Base-by-base conservation (phyloP, 2,797 vertebrate species). In the Protonibea diacanthus region DNA sequence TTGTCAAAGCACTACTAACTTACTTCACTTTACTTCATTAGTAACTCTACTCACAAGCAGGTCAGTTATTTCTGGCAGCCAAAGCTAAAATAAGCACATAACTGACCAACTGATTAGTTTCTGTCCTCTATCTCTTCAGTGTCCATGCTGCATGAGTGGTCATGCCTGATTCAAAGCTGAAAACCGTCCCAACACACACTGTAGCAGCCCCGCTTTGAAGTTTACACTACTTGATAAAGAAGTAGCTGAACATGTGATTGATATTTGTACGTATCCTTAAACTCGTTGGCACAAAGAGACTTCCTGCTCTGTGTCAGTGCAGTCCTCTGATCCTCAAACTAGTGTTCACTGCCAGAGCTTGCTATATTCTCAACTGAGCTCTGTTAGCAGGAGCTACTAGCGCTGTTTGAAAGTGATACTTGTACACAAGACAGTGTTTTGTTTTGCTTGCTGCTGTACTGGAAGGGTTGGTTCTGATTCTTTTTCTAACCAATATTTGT, bases 101-200 rank as follows among this genome's bases (percentile, higher is more conserved):
- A 71, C n/a, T 74, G 61, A 62, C 45, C 14, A 53, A n/a, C 29
- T 49, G 44, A 68, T 70, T 25, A 21, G 21, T 60, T 80, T 59
- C 10, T 66, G 14, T 53, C 38, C 40, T 51, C 15, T 62, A 20
- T 38, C 42, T 55, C 15, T n/a, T 45, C 45, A 52, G 21, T 55
- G 25, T 52, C 17, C 20, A 62, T 44, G 29, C 6, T 42, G 4
- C 44, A 62, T 25, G 29, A 27, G 44, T 38, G 17, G 53, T 56
- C 7, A 40, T 18, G 14, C 25, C 38, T 63, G 10, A 66, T 62
- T 66, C 21, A 72, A 0, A 13, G 27, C 52, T 63, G 6, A 63
- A 42, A 82, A 27, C n/a, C 0, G 7, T 3, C 56, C 25, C 2
- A 61, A 38, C n/a, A 64, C 15, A 14, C 71, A 68, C 20, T 57